These are phyloP conservation scores for Rhopilema esculentum DNA, from an alignment of 30 jellyfish, hydroid and myxozoan genomes.

Conservation along the genomic window DNA sequence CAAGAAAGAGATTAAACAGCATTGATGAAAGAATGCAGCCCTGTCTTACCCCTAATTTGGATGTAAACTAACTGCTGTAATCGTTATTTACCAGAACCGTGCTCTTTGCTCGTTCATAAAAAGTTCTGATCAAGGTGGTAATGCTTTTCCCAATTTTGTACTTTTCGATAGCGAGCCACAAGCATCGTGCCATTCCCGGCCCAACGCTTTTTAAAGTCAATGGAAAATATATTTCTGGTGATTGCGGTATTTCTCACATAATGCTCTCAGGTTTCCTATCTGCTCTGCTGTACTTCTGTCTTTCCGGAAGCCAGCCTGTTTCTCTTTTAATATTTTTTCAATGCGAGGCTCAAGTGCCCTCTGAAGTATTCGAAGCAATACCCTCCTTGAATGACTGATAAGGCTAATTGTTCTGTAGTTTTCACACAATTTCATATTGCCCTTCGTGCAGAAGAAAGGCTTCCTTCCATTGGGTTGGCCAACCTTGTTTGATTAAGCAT, in stretches of 20 bases:
- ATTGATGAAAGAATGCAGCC: conserved; percentile 56
- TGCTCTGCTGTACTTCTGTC: conserved; percentile 30
- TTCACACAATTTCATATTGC: conserved; percentile 15
- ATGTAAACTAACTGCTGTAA: conserved; percentile 23
- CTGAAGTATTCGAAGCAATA: conserved; percentile 16
- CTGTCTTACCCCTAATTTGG: conserved; percentile 33
- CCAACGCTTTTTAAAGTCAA: conserved; percentile 23
- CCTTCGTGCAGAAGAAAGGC: conserved; percentile 21
- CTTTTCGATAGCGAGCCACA: conserved; percentile 13
- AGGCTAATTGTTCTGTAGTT: conserved; percentile 52
- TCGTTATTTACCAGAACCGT: conserved; percentile 34
- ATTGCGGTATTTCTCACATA: conserved; percentile 8
- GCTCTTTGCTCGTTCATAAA: conserved; percentile 32
- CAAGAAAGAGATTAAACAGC: conserved; percentile 34
- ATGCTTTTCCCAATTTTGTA: conserved; percentile 29
- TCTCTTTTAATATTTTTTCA: conserved; percentile 25
- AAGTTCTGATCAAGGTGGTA: conserved; percentile 12
- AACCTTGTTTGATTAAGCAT: conserved; percentile 1
- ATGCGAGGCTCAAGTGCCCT: conserved; percentile 36
- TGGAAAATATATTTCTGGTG: conserved; percentile 17
- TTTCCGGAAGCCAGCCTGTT: conserved; percentile 49
- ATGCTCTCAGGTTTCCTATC: conserved; percentile 17
- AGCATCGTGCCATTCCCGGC: conserved; percentile 54
- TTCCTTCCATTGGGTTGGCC: conserved; percentile 60
- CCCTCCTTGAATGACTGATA: conserved; percentile 50